Conservation (phyloP, 2,797 vertebrate genomes). For the Scarus forsteni region DNA sequence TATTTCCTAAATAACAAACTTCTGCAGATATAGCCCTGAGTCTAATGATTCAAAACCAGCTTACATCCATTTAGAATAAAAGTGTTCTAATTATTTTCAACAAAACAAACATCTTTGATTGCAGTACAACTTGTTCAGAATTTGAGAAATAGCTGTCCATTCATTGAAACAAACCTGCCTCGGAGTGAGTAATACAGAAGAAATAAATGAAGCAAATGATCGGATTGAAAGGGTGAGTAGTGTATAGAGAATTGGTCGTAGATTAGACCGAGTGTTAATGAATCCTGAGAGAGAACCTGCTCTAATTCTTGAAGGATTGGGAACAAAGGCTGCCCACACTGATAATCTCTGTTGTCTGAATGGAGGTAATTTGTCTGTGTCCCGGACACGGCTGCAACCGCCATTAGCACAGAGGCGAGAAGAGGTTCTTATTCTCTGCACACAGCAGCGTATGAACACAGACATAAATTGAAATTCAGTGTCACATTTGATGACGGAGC, state of each 20-base stretch:
- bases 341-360: slow-evolving; percentile 19
- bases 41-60: too few relatives aligned
- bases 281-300: background rate
- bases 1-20: too few relatives aligned
- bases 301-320: background rate
- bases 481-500: slow-evolving; percentile 22
- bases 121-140: too few relatives aligned
- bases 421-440: slow-evolving; percentile 13
- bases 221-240: background rate
- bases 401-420: background rate
- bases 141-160: too few relatives aligned
- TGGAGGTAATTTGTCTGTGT: slow-evolving; percentile 38
- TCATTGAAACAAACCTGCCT: background rate
- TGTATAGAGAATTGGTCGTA: slow-evolving; percentile 10
- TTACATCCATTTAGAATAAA: too few relatives aligned
- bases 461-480: slow-evolving; percentile 34
- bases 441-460: slow-evolving; percentile 5
- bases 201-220: background rate
- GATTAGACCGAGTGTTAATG: slow-evolving; percentile 14
- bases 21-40: too few relatives aligned
- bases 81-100: too few relatives aligned
- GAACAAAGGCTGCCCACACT: slow-evolving; percentile 1
- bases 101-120: too few relatives aligned
- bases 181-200: background rate
- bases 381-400: background rate